Conservation (phyloP, 2,797 vertebrate species). For the Chloroceryle inda region DNA sequence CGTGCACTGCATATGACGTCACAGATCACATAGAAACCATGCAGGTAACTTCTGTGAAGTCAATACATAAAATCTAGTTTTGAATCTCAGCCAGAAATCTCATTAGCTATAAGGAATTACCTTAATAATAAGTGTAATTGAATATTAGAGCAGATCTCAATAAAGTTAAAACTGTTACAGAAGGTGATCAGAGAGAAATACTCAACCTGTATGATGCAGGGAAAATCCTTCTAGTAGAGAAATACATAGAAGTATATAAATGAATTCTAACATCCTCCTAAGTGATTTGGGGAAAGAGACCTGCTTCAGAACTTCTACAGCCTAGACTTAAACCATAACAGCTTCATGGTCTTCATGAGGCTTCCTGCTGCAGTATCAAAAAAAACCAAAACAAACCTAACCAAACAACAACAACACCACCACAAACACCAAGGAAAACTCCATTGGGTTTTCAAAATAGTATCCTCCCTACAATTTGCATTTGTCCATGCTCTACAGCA, state of each 20-base stretch:
- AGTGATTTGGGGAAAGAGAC: not conserved
- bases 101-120: not conserved
- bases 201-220: not conserved
- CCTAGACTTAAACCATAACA: not conserved
- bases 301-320: not conserved
- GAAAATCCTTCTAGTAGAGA: not conserved
- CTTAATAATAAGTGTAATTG: not conserved
- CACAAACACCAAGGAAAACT: not conserved
- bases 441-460: not conserved
- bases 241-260: not conserved
- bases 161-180: not conserved
- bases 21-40: not conserved
- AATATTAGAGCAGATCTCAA: not conserved
- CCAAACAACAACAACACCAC: not conserved
- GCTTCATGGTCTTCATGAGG: not conserved
- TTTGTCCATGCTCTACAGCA: not conserved
- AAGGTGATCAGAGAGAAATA: not conserved
- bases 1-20: not conserved
- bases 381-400: not conserved
- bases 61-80: not conserved
- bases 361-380: not conserved
- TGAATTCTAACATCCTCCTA: not conserved
- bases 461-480: not conserved
- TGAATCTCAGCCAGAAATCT: constrained; percentile 24
- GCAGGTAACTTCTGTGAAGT: not conserved